Evolutionary conservation across 2,888 invertebrate species (phyloP).

Genomic region (Cantharis nigra): DNA sequence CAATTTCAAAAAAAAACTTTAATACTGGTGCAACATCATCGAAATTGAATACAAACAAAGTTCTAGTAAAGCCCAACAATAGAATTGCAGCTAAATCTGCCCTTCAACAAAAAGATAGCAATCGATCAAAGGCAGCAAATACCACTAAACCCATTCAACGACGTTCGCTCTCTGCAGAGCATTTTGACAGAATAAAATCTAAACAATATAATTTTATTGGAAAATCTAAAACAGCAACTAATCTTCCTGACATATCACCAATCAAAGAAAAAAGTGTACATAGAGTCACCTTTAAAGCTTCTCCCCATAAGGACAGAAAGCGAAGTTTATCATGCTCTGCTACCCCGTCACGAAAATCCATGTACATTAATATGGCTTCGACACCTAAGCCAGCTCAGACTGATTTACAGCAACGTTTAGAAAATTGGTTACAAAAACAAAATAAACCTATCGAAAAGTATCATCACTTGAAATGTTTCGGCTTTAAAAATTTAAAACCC

Average conservation of each 20-base stretch:
- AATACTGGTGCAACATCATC: not conserved
- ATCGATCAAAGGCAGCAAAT: not conserved
- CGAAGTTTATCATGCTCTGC: not conserved
- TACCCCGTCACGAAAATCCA: not conserved
- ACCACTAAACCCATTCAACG: not conserved
- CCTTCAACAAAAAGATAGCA: not conserved
- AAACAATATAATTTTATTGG: not conserved
- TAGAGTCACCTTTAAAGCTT: not conserved
- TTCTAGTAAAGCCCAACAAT: not conserved
- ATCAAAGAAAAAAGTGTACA: not conserved
- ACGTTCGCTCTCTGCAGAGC: not conserved
- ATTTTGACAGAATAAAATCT: not conserved
- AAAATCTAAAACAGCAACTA: not conserved
- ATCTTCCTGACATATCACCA: not conserved
- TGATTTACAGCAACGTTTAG: slow-evolving; percentile 56
- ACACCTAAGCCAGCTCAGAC: not conserved
- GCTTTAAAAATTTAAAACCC: slow-evolving; percentile 20
- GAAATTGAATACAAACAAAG: not conserved
- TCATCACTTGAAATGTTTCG: slow-evolving; percentile 62
- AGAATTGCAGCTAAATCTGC: not conserved
- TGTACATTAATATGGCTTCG: not conserved
- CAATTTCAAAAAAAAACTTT: not conserved
- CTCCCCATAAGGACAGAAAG: not conserved
- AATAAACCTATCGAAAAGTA: slow-evolving; percentile 59
- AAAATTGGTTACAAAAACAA: slow-evolving; percentile 59